These are phyloP conservation scores for Hartigia nigra DNA, from an alignment of 2,888 invertebrate species.

Conservation along the genomic window DNA sequence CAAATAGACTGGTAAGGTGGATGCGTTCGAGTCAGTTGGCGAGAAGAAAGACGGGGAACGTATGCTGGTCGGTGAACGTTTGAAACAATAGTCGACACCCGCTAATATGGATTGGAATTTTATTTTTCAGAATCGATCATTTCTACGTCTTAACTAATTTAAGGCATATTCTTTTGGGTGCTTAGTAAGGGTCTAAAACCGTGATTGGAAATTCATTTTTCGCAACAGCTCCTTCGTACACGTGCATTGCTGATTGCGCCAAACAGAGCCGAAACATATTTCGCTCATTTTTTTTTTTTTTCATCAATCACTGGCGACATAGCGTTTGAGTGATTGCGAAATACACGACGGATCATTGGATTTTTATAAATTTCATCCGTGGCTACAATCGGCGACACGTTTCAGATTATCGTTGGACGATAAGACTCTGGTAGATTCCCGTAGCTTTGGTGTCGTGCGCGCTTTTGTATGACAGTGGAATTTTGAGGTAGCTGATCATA, in stretches of 20 bases:
- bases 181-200: background rate
- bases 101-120: too few species aligned
- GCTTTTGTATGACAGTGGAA: background rate
- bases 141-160: background rate
- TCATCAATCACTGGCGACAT: too few species aligned
- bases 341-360: background rate
- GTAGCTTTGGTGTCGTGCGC: too few species aligned
- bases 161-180: background rate
- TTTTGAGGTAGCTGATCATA: background rate
- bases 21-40: background rate
- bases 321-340: background rate
- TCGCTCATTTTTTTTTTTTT: too few species aligned
- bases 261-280: background rate
- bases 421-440: background rate
- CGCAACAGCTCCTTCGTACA: too few species aligned
- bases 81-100: background rate
- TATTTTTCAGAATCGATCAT: background rate
- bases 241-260: background rate
- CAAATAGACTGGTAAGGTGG: conserved; percentile 11
- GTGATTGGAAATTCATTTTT: background rate
- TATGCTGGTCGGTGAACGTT: background rate
- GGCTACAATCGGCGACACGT: background rate
- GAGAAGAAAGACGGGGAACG: background rate
- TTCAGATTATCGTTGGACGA: background rate
- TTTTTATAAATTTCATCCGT: background rate